Base-by-base conservation (phyloP, 1,140 invertebrate genomes). In the Octopus bimaculoides region DNA sequence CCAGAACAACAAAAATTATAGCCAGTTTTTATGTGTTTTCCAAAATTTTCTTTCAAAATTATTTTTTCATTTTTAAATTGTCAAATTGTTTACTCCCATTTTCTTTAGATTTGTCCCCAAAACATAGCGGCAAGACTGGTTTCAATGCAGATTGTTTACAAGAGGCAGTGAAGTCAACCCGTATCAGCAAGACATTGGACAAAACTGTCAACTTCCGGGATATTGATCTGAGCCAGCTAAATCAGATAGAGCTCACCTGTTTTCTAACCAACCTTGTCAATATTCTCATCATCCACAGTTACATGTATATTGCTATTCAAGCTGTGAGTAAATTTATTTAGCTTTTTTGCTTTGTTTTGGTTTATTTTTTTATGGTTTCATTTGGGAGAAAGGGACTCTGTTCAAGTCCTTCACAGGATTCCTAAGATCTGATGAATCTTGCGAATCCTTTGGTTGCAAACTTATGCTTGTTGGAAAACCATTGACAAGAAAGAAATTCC, bases 221-320 rank as follows among this genome's bases (percentile, higher is more conserved):
- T 66, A 79, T 84, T 20, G 87, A 89, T 79, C 81, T 90, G 5
- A 79, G 81, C 52, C 75, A 77, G 54, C 79, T 87, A 8, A 79
- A 79, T 81, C 10, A 80, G 81, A 75, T 80, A 10, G 82, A 88
- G 56, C 86, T 84, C 54, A 78, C 85, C 17, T 88, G 88, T 78
- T 90, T 90, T 83, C 87, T 84, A 81, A 83, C 84, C 61, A 90
- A 90, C 81, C 81, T 89, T 14, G 84, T 84, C 56, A 89, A 89
- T 78, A 78, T 90, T 55, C 86, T 90, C 83, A 83, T 83, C 8
- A 83, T 90, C 12, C 89, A 89, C 54, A 84, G 82, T 78, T 80
- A 83, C 54, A 78, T 89, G 26, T 80, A 83, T 83, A 54, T 75
- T 17, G 54, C 78, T 5, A 6, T 71, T 14, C 66, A 71, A 20